Evolutionary conservation across 2,797 vertebrate species (phyloP).

Genomic region (Rhynchotus rufescens): DNA sequence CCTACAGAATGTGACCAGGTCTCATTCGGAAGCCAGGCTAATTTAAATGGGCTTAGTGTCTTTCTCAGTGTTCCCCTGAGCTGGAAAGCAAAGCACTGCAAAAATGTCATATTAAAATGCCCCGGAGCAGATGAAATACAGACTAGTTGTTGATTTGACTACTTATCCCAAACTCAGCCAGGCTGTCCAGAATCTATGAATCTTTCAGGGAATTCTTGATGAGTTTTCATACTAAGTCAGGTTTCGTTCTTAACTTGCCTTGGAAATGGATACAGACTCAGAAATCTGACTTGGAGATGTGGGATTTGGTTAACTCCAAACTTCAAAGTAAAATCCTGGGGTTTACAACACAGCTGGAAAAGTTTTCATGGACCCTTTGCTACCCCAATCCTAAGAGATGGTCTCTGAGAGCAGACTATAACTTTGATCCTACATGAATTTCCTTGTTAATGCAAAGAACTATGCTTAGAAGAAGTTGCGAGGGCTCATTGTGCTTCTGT

Average conservation of each 20-base stretch:
- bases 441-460: not conserved
- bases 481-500: not conserved
- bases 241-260: not conserved
- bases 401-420: not conserved
- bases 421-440: not conserved
- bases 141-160: not conserved
- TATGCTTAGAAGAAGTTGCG: accelerated
- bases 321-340: not conserved
- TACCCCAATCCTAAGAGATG: not conserved
- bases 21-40: not conserved
- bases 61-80: not conserved
- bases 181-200: not conserved
- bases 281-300: not conserved
- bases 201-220: not conserved
- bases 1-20: not conserved
- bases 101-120: not conserved
- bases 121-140: not conserved
- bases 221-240: not conserved
- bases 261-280: not conserved
- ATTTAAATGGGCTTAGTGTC: not conserved
- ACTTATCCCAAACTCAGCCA: not conserved
- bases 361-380: not conserved
- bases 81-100: not conserved
- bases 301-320: not conserved
- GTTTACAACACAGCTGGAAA: not conserved